Percentiles rank a stretch among this genome's conserved stretches.
Evolutionary conservation across 2,797 vertebrate genomes (phyloP).

Genomic region (Semotilus atromaculatus): DNA sequence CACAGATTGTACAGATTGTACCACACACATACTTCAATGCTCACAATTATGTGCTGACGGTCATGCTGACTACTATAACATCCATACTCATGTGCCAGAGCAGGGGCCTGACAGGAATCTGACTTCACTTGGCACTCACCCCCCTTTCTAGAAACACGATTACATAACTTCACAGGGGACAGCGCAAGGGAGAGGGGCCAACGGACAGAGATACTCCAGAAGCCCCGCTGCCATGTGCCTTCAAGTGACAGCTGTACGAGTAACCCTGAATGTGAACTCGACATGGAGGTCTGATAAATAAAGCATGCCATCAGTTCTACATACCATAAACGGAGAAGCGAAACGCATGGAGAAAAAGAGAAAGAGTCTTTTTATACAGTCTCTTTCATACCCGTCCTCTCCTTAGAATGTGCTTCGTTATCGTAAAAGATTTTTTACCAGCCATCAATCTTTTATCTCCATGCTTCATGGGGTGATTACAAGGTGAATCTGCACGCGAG

Average conservation of each 20-base stretch:
- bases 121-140: conserved; percentile 33
- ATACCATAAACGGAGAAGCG: not conserved
- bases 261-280: not conserved
- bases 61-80: not conserved
- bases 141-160: conserved; percentile 9
- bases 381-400: conserved; percentile 4
- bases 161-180: conserved; percentile 40
- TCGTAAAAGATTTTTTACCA: not conserved
- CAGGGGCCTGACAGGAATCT: conserved; percentile 9
- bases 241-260: not conserved
- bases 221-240: conserved; percentile 11
- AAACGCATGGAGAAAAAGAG: not conserved
- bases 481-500: not conserved
- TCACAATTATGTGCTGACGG: not conserved
- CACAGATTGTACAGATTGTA: too few species aligned
- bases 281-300: conserved; percentile 5
- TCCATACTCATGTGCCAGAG: conserved; percentile 2
- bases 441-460: not conserved
- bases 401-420: not conserved
- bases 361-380: not conserved
- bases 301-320: not conserved
- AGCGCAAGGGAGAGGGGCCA: not conserved
- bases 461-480: not conserved
- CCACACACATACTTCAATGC: not conserved
- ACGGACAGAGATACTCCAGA: conserved; percentile 6